phyloP scores from a whole-genome alignment of 1,140 invertebrate genomes.

The Leptinotarsa texana region DNA sequence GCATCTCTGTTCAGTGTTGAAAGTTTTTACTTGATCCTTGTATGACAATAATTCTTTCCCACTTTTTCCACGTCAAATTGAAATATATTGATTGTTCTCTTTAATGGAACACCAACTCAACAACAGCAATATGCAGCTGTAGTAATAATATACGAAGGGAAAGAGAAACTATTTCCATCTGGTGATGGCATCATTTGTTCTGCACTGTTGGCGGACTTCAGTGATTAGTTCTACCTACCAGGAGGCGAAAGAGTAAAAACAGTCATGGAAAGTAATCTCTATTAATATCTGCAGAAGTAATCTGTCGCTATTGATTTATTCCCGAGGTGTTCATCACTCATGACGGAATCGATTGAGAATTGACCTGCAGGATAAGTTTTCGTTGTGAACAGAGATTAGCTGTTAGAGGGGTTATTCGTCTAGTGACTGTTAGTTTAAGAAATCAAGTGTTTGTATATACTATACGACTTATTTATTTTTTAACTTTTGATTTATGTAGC shows the following conservation, averaged over 20 bases:
- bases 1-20: too few relatives aligned
- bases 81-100: not conserved
- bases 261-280: conserved; percentile 1
- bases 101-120: not conserved
- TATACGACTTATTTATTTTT: too few relatives aligned
- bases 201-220: not conserved
- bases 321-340: not conserved
- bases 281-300: conserved; percentile 8
- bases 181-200: conserved; percentile 2
- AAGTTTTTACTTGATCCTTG: too few relatives aligned
- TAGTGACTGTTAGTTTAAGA: too few relatives aligned
- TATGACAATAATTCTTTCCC: too few relatives aligned
- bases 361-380: not conserved
- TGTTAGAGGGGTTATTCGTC: too few relatives aligned
- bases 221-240: conserved; percentile 2
- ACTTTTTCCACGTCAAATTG: not conserved
- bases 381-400: too few relatives aligned
- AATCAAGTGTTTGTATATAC: too few relatives aligned
- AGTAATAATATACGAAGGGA: not conserved
- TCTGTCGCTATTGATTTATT: conserved; percentile 1
- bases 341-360: not conserved
- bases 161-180: not conserved
- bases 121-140: not conserved
- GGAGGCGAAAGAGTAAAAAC: not conserved
- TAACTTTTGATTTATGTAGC: too few relatives aligned